Evolutionary conservation across 2,888 invertebrate genomes (phyloP).

Genomic region (Dinocampus coccinellae): DNA sequence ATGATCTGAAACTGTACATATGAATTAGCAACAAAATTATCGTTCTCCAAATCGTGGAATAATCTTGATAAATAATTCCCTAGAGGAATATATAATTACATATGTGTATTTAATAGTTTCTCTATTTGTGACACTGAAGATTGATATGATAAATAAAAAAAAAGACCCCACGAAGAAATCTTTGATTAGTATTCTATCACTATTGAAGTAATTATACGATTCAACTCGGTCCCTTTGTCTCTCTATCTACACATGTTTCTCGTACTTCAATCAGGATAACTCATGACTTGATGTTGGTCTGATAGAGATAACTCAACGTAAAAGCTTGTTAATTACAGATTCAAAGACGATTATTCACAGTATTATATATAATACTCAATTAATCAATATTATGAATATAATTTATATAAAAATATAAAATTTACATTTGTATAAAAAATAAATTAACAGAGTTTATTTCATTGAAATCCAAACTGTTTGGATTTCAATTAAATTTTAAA

Average conservation of each 20-base stretch:
- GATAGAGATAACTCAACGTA: neutral
- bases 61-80: neutral
- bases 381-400: neutral
- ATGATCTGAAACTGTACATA: neutral
- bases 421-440: neutral
- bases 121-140: too few relatives aligned
- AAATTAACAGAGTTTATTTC: neutral
- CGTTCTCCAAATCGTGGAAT: slow-evolving; percentile 15
- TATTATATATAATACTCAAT: neutral
- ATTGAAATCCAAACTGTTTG: neutral
- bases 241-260: neutral
- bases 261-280: neutral
- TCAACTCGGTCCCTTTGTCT: neutral
- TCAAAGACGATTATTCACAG: neutral
- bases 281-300: neutral
- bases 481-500: neutral
- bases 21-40: neutral
- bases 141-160: too few relatives aligned
- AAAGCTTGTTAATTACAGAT: neutral
- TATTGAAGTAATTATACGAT: neutral
- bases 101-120: too few relatives aligned
- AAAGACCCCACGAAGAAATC: too few relatives aligned
- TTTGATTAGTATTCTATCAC: too few relatives aligned
- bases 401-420: neutral
- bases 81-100: neutral